phyloP scores from a whole-genome alignment of 2,797 vertebrate genomes.

The Melanotaenia trifasciata region DNA sequence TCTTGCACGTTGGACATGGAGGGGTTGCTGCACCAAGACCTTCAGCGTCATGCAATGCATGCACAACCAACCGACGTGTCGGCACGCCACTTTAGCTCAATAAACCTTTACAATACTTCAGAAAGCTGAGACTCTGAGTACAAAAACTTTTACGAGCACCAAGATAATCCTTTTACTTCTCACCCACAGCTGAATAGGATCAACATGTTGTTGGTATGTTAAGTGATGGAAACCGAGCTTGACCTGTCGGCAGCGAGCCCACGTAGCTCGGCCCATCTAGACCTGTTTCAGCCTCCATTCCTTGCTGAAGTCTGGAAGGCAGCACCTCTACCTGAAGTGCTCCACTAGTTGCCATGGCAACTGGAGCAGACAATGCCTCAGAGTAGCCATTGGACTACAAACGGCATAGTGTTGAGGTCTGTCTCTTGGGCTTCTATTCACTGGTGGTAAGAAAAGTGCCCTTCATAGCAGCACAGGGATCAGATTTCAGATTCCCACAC shows the following conservation, averaged over 20 bases:
- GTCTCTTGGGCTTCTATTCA: constrained; percentile 11
- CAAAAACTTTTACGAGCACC: neutral
- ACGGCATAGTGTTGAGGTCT: constrained; percentile 2
- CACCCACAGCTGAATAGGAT: neutral
- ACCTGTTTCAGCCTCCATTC: neutral
- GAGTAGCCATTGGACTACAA: constrained; percentile 33
- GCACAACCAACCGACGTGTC: neutral
- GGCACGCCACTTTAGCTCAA: neutral
- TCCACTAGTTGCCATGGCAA: constrained; percentile 70
- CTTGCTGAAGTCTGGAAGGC: neutral
- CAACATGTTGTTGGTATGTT: neutral
- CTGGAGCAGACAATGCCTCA: constrained; percentile 62
- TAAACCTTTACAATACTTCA: neutral
- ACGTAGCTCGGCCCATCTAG: no score
- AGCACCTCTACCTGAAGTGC: constrained; percentile 43
- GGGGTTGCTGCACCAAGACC: no score
- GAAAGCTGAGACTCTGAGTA: neutral
- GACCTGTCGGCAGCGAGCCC: accelerated
- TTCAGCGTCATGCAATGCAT: no score
- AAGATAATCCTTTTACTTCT: neutral
- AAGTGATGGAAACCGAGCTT: accelerated
- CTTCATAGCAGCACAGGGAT: constrained; percentile 45
- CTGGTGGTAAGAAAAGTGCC: constrained; percentile 38
- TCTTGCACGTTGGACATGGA: no score
- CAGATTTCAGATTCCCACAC: constrained; percentile 51